Evolutionary conservation across 2,888 invertebrate genomes (phyloP), one percentile per base, ranked within the genome.

Genomic region (Harpalus rubripes): DNA sequence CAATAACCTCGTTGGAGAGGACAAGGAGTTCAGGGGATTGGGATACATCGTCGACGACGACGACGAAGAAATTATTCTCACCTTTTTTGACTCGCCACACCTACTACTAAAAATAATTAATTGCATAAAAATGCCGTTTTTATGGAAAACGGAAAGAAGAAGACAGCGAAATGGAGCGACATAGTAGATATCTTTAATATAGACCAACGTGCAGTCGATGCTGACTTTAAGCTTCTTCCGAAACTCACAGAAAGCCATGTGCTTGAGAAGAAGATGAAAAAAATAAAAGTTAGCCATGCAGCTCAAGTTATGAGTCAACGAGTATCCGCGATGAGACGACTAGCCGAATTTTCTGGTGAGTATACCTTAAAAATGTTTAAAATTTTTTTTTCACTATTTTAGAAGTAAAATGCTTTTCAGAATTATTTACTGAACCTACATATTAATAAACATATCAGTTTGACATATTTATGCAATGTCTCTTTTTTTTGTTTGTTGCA

Each of bases 71-170:
- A n/a, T n/a, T n/a, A 52, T 65, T 6, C 10, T 52, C 3, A 65
- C 59, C 39, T 39, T 81, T 22, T 81, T 1, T 26, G 81, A 81
- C 65, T 4, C 22, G 10, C 65, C 81, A 18, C 68, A 81, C 65
- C 26, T 81, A 18, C 44, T 81, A 26, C 65, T 10, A 10, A 65
- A 7, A 81, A 81, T 22, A 81, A 81, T 44, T 12, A 65, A 7
- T 41, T 81, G 0, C 18, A 63, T 10, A 81, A 81, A 65, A 59
- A 61, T 12, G 65, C 7, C 7, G 58, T 58, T 7, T 58, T 58
- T 58, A 12, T n/a, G 12, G 15, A n/a, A 15, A 12, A 58, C 12
- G 58, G 58, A 7, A 7, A 65, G n/a, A 68, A 32, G 8, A 68
- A 68, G 39, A 68, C 39, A 7, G 68, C 7, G 6, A 68, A 68